phyloP scores from a whole-genome alignment of 2,888 invertebrate species.

The Nycteola revayana region DNA sequence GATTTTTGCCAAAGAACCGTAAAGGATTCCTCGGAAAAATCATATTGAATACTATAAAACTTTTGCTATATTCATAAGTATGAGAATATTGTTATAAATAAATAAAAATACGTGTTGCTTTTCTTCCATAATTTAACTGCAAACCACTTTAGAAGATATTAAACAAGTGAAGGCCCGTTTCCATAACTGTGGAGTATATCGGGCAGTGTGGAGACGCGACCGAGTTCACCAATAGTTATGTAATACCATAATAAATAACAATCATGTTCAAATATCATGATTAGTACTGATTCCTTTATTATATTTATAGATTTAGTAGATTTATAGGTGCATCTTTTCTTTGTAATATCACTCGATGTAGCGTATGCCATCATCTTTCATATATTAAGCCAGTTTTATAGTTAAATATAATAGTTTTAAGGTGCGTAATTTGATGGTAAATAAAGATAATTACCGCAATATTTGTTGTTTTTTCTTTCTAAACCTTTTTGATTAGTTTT shows the following conservation, averaged over 20 bases:
- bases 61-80: neutral
- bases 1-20: slow-evolving; percentile 33
- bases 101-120: slow-evolving; percentile 12
- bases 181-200: slow-evolving; percentile 11
- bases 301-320: slow-evolving; percentile 33
- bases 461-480: slow-evolving; percentile 39
- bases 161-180: slow-evolving; percentile 19
- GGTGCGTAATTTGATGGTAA: slow-evolving; percentile 68
- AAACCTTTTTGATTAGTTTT: too few relatives aligned
- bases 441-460: slow-evolving; percentile 67
- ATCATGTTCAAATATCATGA: slow-evolving; percentile 33
- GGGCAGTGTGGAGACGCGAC: slow-evolving; percentile 32
- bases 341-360: slow-evolving; percentile 36
- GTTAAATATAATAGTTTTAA: slow-evolving; percentile 65
- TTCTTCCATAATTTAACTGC: too few relatives aligned
- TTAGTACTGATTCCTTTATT: slow-evolving; percentile 51
- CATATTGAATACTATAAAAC: too few relatives aligned
- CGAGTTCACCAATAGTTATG: slow-evolving; percentile 20
- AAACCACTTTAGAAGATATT: slow-evolving; percentile 6
- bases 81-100: too few relatives aligned
- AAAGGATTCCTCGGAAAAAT: slow-evolving; percentile 29
- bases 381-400: slow-evolving; percentile 65
- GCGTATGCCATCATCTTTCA: slow-evolving; percentile 51
- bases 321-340: slow-evolving; percentile 32
- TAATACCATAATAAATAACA: slow-evolving; percentile 22